Conservation (phyloP, 2,888 invertebrate genomes). For the Sinopyrophorus schimmeli region DNA sequence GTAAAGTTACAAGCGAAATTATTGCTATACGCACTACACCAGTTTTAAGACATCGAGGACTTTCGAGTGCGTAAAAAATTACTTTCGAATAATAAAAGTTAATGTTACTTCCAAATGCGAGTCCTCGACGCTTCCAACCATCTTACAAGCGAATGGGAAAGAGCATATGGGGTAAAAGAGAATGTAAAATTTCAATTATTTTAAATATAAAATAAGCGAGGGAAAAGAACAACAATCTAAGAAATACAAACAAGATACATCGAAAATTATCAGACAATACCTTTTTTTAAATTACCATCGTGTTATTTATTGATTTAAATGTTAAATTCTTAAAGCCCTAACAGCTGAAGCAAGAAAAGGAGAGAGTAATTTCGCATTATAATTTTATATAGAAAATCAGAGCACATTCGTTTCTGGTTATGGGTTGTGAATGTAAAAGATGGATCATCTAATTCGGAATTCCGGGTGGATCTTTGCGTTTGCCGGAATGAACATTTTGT, state of each 20-base stretch:
- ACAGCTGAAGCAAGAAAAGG: too few species aligned
- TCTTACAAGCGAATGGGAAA: conserved; percentile 20
- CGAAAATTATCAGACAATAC: too few species aligned
- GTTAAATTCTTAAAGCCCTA: too few species aligned
- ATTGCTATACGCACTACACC: too few species aligned
- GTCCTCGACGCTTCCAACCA: too few species aligned
- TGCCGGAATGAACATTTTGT: conserved; percentile 13
- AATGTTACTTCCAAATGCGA: too few species aligned
- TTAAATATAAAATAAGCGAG: conserved; percentile 9
- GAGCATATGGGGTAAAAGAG: conserved; percentile 19
- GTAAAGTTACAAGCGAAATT: conserved; percentile 1
- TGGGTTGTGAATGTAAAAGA: conserved; percentile 18
- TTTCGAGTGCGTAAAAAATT: too few species aligned
- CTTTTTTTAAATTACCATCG: too few species aligned
- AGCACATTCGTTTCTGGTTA: conserved; percentile 9
- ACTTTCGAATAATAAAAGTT: too few species aligned
- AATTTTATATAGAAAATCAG: conserved; percentile 5
- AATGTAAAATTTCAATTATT: conserved; percentile 14
- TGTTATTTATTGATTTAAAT: too few species aligned
- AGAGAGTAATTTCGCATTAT: too few species aligned
- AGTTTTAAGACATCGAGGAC: background rate
- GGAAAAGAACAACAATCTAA: conserved; percentile 14
- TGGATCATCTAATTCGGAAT: conserved; percentile 13
- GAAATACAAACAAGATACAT: conserved; percentile 8
- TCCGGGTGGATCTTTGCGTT: conserved; percentile 10